Base-by-base conservation (phyloP, 2,888 invertebrate species). In the Pimpla rufipes region DNA sequence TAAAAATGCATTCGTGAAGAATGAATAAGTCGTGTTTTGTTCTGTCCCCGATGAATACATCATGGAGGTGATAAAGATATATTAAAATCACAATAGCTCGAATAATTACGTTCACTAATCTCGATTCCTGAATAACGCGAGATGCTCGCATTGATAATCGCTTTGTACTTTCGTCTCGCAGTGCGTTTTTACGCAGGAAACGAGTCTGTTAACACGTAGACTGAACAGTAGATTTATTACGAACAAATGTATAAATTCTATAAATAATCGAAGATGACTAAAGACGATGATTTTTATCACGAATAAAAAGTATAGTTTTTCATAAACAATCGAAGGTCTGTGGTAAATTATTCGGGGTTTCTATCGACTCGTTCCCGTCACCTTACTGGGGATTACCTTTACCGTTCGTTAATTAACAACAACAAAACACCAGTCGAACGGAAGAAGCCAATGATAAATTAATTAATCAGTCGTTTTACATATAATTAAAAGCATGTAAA, bases 391-490 rank as follows among this genome's bases (percentile, higher is more conserved):
- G 11, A 8, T 0, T 45, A 55, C 8, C 6, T 55, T 70, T 29
- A 37, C 16, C 4, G 8, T 42, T 71, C n/a, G 40, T 21, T 18
- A 55, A 7, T n/a, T n/a, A n/a, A n/a, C 8, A 11, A 52, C 18
- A 76, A 55, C 8, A 37, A 35, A 66, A 59, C n/a, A 47, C 10
- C 45, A 76, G n/a, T 55, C 42, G 29, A 45, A 76, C 71, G 83
- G 76, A 79, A 79, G 76, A 76, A 35, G 62, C 21, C 74, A 70
- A 67, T 35, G 50, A 50, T 70, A 68, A 78, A 35, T 59, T 68
- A 64, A 52, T 75, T 81, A 79, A 68, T 83, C 83, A 83, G 83
- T 83, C 83, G 62, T 73, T 83, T 79, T 73, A 70, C 57, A 55
- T 79, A 75, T 66, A 66, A 59, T 59, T 52, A 50, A 35, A 75